Conservation (phyloP, 2,797 vertebrate species). For the Yasuhikotakia modesta region DNA sequence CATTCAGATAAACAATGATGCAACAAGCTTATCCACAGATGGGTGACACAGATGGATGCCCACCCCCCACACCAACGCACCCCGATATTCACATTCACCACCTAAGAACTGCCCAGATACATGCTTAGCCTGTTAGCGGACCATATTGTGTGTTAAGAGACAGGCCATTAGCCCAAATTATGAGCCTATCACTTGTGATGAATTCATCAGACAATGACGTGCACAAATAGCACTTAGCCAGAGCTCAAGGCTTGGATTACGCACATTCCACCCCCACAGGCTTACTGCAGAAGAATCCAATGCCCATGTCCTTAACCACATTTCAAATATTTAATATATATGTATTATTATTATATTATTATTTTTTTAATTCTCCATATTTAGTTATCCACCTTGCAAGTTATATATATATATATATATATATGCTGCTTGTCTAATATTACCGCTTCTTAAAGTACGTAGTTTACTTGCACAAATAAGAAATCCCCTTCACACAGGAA, state of each 20-base stretch:
- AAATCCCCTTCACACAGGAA: constrained; percentile 26
- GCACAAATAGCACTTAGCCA: constrained; percentile 55
- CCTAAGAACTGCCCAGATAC: constrained; percentile 51
- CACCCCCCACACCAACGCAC: constrained; percentile 52
- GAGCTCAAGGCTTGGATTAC: constrained; percentile 58
- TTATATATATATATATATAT: too few species aligned
- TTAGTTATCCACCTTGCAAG: not conserved
- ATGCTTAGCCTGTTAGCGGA: constrained; percentile 44
- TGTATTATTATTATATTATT: not conserved
- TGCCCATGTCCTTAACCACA: constrained; percentile 28
- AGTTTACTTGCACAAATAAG: constrained; percentile 12
- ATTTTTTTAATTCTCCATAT: not conserved
- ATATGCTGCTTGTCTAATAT: too few species aligned
- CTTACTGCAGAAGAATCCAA: constrained; percentile 36
- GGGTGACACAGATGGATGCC: constrained; percentile 80
- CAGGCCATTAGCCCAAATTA: constrained; percentile 56
- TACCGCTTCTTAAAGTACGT: not conserved
- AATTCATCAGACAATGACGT: constrained; percentile 58
- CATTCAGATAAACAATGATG: constrained; percentile 65
- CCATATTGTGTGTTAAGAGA: constrained; percentile 54
- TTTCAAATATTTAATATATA: too few species aligned
- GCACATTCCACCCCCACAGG: constrained; percentile 53
- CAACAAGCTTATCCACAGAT: constrained; percentile 73
- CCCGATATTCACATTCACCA: constrained; percentile 50
- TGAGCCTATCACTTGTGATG: constrained; percentile 54